These are phyloP conservation scores for Aphaenogaster floridana DNA, from an alignment of 1,140 invertebrate genomes.

Conservation along the genomic window DNA sequence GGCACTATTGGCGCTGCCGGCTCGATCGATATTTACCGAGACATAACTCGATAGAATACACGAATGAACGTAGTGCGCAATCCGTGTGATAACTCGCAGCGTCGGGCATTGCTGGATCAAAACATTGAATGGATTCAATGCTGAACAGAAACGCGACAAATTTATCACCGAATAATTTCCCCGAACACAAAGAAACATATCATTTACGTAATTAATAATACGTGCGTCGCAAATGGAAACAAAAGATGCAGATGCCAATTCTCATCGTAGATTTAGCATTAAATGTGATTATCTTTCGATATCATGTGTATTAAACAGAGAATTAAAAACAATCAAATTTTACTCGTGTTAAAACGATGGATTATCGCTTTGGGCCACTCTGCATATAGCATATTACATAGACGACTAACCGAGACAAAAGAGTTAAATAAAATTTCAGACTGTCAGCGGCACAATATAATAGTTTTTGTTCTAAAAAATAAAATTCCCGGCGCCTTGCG, in stretches of 20 bases:
- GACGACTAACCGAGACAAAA: not conserved
- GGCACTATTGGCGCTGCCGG: constrained; percentile 57
- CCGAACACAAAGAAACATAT: constrained; percentile 26
- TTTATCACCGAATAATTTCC: constrained; percentile 13
- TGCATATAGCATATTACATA: not conserved
- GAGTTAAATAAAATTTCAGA: constrained; percentile 24
- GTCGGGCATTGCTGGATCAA: not conserved
- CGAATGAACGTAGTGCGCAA: constrained; percentile 67
- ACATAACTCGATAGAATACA: constrained; percentile 78
- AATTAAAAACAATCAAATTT: not conserved
- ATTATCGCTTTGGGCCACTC: not conserved
- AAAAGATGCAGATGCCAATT: not conserved
- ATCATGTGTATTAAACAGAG: not conserved
- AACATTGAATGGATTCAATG: constrained; percentile 3
- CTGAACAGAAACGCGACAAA: not conserved
- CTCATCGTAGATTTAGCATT: not conserved
- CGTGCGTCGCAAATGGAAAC: not conserved
- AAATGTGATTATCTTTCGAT: not conserved
- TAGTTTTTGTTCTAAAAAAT: constrained; percentile 25
- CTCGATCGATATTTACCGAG: constrained; percentile 78
- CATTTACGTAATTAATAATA: constrained; percentile 24
- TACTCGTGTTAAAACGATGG: not conserved
- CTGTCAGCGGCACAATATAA: constrained; percentile 25
- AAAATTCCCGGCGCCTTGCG: constrained; percentile 5
- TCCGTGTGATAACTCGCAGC: constrained; percentile 17